Percentiles rank a stretch among this genome's conserved stretches.
phyloP scores from a whole-genome alignment of 2,113 vertebrate genomes.

The Chunga burmeisteri region DNA sequence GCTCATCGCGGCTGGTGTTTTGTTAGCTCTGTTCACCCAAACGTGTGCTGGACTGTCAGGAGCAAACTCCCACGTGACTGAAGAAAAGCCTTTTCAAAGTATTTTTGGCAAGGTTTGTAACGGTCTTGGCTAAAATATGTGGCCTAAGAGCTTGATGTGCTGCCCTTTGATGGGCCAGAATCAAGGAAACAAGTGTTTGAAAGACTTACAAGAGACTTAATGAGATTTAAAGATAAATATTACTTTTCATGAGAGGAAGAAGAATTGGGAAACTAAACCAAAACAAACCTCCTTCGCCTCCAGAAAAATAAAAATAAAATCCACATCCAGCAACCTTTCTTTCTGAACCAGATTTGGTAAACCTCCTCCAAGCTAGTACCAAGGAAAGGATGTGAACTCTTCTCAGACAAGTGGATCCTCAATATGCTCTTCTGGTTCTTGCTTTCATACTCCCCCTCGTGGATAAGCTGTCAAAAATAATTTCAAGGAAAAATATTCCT shows the following conservation, averaged over 20 bases:
- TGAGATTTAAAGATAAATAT: background rate
- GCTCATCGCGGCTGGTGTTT: background rate
- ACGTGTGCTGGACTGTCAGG: rapidly evolving
- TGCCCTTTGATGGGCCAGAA: background rate
- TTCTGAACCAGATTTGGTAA: background rate
- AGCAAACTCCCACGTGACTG: background rate
- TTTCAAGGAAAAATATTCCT: background rate
- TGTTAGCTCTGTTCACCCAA: background rate
- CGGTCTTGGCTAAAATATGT: rapidly evolving
- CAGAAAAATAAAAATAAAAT: background rate
- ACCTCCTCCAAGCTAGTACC: rapidly evolving
- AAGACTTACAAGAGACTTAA: background rate
- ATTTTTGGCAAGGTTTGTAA: background rate
- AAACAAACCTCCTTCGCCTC: background rate
- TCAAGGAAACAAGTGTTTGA: background rate
- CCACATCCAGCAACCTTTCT: background rate
- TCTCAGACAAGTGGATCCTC: background rate
- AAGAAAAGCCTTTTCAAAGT: background rate
- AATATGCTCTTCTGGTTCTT: background rate
- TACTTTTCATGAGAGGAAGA: background rate
- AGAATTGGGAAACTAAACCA: background rate
- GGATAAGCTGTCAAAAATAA: background rate
- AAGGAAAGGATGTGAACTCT: background rate
- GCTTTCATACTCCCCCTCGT: background rate
- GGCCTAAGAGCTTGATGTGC: background rate